A percentile compares a stretch with the other conserved stretches of the same genome.
Evolutionary conservation across 2,797 vertebrate species (phyloP).

Genomic region (Squalus acanthias): DNA sequence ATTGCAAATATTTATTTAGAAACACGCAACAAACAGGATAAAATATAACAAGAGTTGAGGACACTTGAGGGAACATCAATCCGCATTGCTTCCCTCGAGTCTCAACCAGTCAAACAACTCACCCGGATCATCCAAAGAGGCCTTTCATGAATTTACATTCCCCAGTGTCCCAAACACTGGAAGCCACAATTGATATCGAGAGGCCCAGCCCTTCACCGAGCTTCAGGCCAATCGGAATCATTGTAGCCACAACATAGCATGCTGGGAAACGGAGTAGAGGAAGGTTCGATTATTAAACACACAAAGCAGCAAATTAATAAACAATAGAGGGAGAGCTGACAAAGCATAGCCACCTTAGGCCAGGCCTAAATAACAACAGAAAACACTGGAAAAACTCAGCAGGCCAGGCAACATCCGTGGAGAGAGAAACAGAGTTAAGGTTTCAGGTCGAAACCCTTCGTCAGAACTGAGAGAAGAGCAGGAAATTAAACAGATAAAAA

Average conservation of each 20-base stretch:
- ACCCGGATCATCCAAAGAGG: not conserved
- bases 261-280: not conserved
- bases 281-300: not conserved
- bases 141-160: not conserved
- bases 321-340: not conserved
- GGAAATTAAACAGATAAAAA: no score
- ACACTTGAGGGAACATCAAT: not conserved
- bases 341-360: not conserved
- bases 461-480: no score
- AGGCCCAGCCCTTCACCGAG: not conserved
- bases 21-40: not conserved
- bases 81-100: not conserved
- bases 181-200: not conserved
- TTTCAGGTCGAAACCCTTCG: no score
- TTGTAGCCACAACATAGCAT: not conserved
- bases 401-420: no score
- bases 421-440: no score
- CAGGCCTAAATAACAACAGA: no score
- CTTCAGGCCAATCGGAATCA: not conserved
- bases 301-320: not conserved
- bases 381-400: no score
- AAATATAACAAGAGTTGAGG: not conserved
- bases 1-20: not conserved
- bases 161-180: not conserved
- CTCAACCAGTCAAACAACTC: not conserved